Evolutionary conservation across 2,888 invertebrate genomes (phyloP), one percentile per base, ranked within the genome.

Genomic region (Drosophila maculinotata): DNA sequence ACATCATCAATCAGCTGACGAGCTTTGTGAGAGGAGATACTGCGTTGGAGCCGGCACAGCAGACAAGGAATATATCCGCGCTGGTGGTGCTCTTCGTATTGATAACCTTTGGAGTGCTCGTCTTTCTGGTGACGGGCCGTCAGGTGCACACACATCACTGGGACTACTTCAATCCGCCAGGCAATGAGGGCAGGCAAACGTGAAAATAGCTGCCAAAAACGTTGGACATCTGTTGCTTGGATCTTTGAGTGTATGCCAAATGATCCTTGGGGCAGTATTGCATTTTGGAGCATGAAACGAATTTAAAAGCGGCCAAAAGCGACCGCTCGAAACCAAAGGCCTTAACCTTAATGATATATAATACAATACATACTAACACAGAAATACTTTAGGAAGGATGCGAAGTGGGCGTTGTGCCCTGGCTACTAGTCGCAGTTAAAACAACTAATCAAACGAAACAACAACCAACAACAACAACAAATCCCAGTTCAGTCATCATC

Each of bases 91-190:
- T 97, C 87, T 93, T 97, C 69, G 93, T 97, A 62, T 93, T 97
- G 48, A 92, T 97, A 69, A 94, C 97, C 31, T 95, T 96, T 48
- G 95, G 95, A 12, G 92, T 97, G 63, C 93, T 97, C 68, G 93
- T 97, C 91, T 93, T 96, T 71, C 94, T 95, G 48, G 93, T 95
- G 63, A 95, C 95, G 65, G 94, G 94, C 71, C 93, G 95, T 56
- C 94, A 95, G 47, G 93, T 96, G 73, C 96, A 97, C 89, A 94
- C 95, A 80, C 95, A 96, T 90, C 96, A 96, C 82, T 97, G 97
- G 97, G 97, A 97, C 90, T 97, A 95, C 90, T 96, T 96, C 83
- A 96, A 96, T 92, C 96, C 96, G 9, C 96, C 96, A 7, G 94
- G 94, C 66, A 93, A 92, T 33, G 93, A 93, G 48, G 91, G 91